Evolutionary conservation across 2,113 vertebrate species (phyloP).

Genomic region (Eudyptes chrysolophus): DNA sequence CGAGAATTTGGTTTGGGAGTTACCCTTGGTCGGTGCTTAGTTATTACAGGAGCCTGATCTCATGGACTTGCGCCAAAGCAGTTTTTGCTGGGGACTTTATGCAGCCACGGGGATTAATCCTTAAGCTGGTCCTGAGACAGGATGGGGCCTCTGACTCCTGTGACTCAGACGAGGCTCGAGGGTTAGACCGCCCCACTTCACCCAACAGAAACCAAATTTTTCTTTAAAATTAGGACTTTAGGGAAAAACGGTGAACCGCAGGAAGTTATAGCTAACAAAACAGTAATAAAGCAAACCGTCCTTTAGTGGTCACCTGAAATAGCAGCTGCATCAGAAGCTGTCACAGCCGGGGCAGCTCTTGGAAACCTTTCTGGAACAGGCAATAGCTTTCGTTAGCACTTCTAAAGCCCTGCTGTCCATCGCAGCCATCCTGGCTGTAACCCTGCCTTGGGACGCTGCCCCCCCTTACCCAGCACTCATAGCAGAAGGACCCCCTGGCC

Average conservation of each 20-base stretch:
- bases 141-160: not conserved
- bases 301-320: not conserved
- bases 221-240: not conserved
- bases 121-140: not conserved
- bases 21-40: not conserved
- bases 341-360: not conserved
- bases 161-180: not conserved
- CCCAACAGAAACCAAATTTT: not conserved
- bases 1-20: not conserved
- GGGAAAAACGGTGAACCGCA: not conserved
- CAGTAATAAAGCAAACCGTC: not conserved
- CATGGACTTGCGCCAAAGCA: not conserved
- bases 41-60: not conserved
- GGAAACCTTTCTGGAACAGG: not conserved
- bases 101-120: not conserved
- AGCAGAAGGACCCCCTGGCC: not conserved
- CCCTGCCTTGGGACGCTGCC: not conserved
- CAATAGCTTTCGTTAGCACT: not conserved
- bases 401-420: not conserved
- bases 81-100: not conserved
- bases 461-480: not conserved
- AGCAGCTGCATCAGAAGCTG: not conserved
- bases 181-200: accelerated
- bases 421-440: not conserved
- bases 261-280: not conserved